Percentiles rank a stretch among this genome's conserved stretches.
These are phyloP conservation scores for Pyrgus malvae DNA, from an alignment of 2,888 invertebrate genomes.

Conservation along the genomic window DNA sequence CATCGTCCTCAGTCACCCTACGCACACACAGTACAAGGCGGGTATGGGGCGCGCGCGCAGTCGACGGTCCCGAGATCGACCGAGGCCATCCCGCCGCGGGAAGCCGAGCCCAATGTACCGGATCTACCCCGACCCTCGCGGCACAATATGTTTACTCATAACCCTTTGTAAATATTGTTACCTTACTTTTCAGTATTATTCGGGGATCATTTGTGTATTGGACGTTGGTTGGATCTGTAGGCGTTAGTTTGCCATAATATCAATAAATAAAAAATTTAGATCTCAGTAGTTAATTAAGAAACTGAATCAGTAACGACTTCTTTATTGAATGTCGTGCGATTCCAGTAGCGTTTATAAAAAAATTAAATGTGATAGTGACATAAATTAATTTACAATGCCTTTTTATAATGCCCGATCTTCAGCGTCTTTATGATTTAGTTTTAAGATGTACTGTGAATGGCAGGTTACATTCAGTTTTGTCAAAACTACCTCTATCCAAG, in stretches of 20 bases:
- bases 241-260: conserved; percentile 60
- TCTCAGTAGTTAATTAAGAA: conserved; percentile 71
- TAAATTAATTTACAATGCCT: conserved; percentile 29
- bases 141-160: conserved; percentile 51
- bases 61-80: no score
- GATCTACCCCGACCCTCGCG: conserved; percentile 36
- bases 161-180: conserved; percentile 52
- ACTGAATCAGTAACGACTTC: conserved; percentile 45
- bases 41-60: background rate
- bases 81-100: background rate
- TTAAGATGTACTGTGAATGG: conserved; percentile 38
- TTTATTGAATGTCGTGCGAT: conserved; percentile 31
- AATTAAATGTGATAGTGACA: conserved; percentile 52
- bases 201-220: conserved; percentile 13
- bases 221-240: conserved; percentile 27
- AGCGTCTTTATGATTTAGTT: conserved; percentile 28
- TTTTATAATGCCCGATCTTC: conserved; percentile 25
- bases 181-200: conserved; percentile 41
- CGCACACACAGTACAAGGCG: background rate
- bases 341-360: conserved; percentile 28
- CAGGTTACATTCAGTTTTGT: conserved; percentile 45
- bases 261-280: conserved; percentile 58
- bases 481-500: conserved; percentile 52
- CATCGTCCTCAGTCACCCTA: background rate
- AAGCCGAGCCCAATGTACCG: background rate